These are phyloP conservation scores for Phengaris arion DNA, from an alignment of 2,888 invertebrate species.

Conservation along the genomic window DNA sequence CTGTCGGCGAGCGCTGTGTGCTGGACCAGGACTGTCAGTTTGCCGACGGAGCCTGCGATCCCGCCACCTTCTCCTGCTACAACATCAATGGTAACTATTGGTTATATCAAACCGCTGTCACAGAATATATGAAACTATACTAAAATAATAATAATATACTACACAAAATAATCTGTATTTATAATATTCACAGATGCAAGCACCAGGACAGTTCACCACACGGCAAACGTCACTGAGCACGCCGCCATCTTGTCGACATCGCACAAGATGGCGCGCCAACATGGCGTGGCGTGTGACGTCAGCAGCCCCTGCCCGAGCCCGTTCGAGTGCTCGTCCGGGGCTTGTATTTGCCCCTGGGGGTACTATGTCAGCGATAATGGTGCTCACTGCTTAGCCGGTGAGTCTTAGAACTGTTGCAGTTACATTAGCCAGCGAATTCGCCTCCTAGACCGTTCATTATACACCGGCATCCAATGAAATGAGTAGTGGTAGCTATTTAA, in stretches of 20 bases:
- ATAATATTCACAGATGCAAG: slow-evolving; percentile 4
- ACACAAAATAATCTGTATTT: no score
- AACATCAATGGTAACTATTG: slow-evolving; percentile 38
- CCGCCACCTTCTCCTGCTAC: slow-evolving; percentile 46
- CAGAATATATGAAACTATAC: no score
- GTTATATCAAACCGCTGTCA: no score
- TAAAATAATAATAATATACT: no score
- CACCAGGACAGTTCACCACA: neutral
- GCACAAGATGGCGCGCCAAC: slow-evolving; percentile 35
- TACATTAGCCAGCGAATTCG: no score
- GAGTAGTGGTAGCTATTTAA: no score
- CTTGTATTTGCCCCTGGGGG: slow-evolving; percentile 61
- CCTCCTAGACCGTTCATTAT: no score
- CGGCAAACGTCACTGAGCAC: neutral
- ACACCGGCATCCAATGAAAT: no score
- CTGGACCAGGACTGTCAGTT: slow-evolving; percentile 65
- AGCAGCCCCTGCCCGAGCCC: slow-evolving; percentile 45
- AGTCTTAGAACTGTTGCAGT: slow-evolving; percentile 28
- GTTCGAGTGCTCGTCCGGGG: slow-evolving; percentile 52
- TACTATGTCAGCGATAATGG: slow-evolving; percentile 52
- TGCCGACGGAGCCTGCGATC: slow-evolving; percentile 50
- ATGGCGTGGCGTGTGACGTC: slow-evolving; percentile 43
- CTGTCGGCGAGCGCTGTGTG: slow-evolving; percentile 59
- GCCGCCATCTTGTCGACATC: slow-evolving; percentile 10
- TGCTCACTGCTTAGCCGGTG: slow-evolving; percentile 59